Base-by-base conservation (phyloP, 2,888 invertebrate species). In the Drosophila neonasuta region DNA sequence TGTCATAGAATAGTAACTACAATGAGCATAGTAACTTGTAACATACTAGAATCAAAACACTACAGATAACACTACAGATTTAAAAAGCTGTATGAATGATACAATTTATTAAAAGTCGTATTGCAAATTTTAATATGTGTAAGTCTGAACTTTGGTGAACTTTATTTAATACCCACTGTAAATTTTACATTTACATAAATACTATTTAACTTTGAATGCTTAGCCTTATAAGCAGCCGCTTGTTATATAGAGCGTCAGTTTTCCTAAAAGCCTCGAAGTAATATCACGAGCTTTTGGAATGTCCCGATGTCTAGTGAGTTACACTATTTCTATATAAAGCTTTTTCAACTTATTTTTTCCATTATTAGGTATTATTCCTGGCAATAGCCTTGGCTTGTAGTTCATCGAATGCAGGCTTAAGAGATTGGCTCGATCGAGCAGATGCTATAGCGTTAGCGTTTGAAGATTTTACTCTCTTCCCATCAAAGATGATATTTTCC, bases 141-240 rank as follows among this genome's bases (percentile, higher is more conserved):
- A 2, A 29, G 1, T 11, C 2, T 56, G 36, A 56, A 56, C 56
- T 36, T 4, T 10, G 7, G 7, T 45, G 34, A 55, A n/a, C 55
- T 20, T 10, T 11, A n/a, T 29, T 56, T 46, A 46, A 11, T 9
- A 15, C 29, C 2, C 4, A 24, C 4, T 45, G 17, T 56, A 48
- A 11, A 8, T 4, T 4, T 17, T 8, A 46, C 11, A 62, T 62
- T 55, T 54, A 51, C 60, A 61, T 51, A 39, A 17, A 36, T 20
- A 29, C 30, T 45, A 41, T 34, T 50, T 54, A 0, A 32, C 36
- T 48, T 7, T 58, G n/a, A 34, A 9, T 36, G 8, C 20, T 32
- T 13, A 20, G 56, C 46, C 75, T 79, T 81, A 78, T 64, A 65
- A 62, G 46, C 32, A 20, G 24, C 9, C 41, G 13, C 17, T 34